Evolutionary conservation across 2,888 invertebrate species (phyloP).

Genomic region (Caradrina clavipalpis): DNA sequence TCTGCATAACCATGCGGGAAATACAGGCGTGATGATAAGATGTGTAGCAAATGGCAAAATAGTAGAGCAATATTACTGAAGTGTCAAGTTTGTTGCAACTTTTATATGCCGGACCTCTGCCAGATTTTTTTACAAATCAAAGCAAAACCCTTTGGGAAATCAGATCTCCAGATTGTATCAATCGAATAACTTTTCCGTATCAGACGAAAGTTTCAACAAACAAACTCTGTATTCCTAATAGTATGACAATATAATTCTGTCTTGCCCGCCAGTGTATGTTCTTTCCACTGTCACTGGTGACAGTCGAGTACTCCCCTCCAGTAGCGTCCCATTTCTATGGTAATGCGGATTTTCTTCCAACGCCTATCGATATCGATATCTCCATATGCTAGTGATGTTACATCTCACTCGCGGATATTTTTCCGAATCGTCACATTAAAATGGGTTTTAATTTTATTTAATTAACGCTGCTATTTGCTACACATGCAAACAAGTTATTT

Average conservation of each 20-base stretch:
- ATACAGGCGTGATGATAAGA: no score
- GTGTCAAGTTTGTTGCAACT: background rate
- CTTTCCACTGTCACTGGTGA: constrained; percentile 21
- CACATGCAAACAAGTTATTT: no score
- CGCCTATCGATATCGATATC: constrained; percentile 47
- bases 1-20: no score
- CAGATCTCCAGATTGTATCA: constrained; percentile 9
- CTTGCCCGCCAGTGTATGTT: constrained; percentile 33
- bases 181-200: constrained; percentile 32
- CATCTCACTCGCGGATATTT: constrained; percentile 8
- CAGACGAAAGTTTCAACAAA: constrained; percentile 35
- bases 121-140: constrained; percentile 21
- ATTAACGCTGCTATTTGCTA: no score
- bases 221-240: constrained; percentile 29
- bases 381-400: constrained; percentile 28
- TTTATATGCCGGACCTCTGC: background rate
- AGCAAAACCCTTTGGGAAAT: constrained; percentile 18
- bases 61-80: no score
- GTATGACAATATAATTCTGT: constrained; percentile 14
- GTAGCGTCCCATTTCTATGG: constrained; percentile 57
- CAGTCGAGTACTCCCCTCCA: constrained; percentile 16
- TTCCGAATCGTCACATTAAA: background rate
- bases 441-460: background rate
- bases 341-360: constrained; percentile 56
- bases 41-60: no score